These are phyloP conservation scores for Micropterix aruncella DNA, from an alignment of 2,888 invertebrate genomes.

Conservation along the genomic window DNA sequence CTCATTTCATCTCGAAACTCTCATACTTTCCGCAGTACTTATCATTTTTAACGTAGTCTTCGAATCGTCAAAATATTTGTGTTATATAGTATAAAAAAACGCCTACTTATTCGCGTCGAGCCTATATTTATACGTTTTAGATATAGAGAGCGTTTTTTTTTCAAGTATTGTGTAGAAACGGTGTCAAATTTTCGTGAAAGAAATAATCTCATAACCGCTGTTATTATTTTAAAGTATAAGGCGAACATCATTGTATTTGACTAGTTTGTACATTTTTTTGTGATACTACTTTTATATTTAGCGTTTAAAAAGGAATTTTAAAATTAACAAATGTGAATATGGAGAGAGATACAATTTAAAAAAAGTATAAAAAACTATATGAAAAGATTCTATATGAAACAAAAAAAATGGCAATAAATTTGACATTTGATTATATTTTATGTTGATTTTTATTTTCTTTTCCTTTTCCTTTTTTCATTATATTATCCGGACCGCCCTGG, in stretches of 20 bases:
- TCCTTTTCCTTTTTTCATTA: background rate
- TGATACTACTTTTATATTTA: constrained; percentile 40
- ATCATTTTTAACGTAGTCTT: constrained; percentile 17
- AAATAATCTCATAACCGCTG: background rate
- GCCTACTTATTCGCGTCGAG: constrained; percentile 9
- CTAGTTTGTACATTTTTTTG: constrained; percentile 44
- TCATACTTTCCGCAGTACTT: too few relatives aligned
- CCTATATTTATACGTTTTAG: constrained; percentile 1
- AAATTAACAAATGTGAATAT: background rate
- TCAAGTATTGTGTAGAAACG: constrained; percentile 4
- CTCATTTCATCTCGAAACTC: too few relatives aligned
- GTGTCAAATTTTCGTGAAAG: background rate
- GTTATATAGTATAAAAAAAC: constrained; percentile 6
- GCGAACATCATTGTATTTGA: constrained; percentile 18
- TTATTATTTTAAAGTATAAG: constrained; percentile 3
- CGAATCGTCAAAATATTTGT: constrained; percentile 12
- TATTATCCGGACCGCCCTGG: background rate
- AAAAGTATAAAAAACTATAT: background rate
- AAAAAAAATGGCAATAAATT: background rate
- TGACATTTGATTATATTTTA: background rate
- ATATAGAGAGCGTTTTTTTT: constrained; percentile 9
- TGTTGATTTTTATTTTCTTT: background rate
- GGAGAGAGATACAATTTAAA: background rate
- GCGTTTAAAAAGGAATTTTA: background rate
- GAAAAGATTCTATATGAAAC: background rate